Evolutionary conservation across 2,797 vertebrate species (phyloP), one percentile per base, ranked within the genome.

Genomic region (Gila robusta): DNA sequence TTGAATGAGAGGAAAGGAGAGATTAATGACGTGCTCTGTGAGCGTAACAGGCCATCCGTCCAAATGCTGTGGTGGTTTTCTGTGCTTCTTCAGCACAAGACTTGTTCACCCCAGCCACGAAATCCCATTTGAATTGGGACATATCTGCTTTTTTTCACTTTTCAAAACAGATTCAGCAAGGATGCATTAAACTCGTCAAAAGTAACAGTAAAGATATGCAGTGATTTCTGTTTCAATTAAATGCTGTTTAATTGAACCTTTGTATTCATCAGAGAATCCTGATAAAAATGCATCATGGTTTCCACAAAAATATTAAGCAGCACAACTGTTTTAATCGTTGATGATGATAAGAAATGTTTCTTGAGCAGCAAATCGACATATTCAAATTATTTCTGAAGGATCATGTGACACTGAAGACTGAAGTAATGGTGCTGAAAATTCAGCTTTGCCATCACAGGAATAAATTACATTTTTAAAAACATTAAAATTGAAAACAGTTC

Each of bases 1-100:
- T 86, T 82, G 78, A 72, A 86, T 70, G 54, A 64, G 88, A 81
- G 69, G 72, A 67, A 76, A 79, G 83, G 39, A 44, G 72, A 84
- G 81, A 80, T 87, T 84, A 82, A 85, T 70, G 32, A 83, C 62
- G 32, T n/a, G 81, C 69, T 62, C 44, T 41, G 37, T 67, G 54
- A 78, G 39, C 14, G 21, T 76, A 49, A 67, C 78, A 78, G 62
- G 49, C 49, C 52, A 87, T 87, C 83, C 37, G 62, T 84, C 79
- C 47, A 81, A 81, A 77, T 17, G 26, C 28, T 73, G 35, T 76
- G 70, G 6, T 37, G 52, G 21, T 35, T 66, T 37, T 74, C 54
- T 32, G 82, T 7, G 64, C n/a, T 76, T 28, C 44, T 66, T 23
- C 6, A 69, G 62, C 52, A 26, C 7, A 17, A 66, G 71, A 76